Percentiles rank a stretch among this genome's conserved stretches.
Evolutionary conservation across 1,140 invertebrate species (phyloP).

Genomic region (Campoletis sonorensis): DNA sequence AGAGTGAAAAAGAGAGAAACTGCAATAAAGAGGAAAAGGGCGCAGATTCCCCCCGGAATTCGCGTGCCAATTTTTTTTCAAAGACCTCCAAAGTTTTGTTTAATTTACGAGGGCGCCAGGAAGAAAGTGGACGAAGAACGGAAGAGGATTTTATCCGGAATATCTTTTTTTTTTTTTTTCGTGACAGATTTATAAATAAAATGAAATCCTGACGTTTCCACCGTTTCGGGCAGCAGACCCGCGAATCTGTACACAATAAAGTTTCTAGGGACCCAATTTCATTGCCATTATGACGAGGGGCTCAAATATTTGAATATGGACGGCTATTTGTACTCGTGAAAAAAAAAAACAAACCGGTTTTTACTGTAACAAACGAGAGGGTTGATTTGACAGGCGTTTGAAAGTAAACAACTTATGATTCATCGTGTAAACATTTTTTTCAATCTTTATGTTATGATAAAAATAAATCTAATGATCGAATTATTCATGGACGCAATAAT

Average conservation of each 20-base stretch:
- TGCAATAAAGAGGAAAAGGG: neutral
- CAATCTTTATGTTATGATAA: neutral
- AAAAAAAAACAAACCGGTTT: neutral
- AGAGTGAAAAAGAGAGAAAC: constrained; percentile 2
- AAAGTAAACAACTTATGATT: constrained; percentile 2
- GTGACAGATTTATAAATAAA: constrained; percentile 7
- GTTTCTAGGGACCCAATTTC: neutral
- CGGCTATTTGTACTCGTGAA: neutral
- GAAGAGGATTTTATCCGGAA: constrained; percentile 2
- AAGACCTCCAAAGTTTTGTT: neutral
- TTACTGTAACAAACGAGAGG: neutral
- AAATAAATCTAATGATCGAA: no score
- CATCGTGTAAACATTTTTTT: neutral
- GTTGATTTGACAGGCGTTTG: neutral
- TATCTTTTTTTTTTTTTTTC: neutral
- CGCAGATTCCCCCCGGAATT: constrained; percentile 47
- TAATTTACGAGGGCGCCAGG: constrained; percentile 6
- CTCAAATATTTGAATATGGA: neutral
- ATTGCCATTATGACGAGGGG: neutral
- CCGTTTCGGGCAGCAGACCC: neutral
- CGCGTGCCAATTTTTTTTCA: neutral
- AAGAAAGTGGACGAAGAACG: neutral
- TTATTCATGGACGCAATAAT: no score
- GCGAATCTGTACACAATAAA: neutral
- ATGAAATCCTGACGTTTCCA: neutral